Evolutionary conservation across 2,888 invertebrate species (phyloP).

Genomic region (Cantharis flavilabris): DNA sequence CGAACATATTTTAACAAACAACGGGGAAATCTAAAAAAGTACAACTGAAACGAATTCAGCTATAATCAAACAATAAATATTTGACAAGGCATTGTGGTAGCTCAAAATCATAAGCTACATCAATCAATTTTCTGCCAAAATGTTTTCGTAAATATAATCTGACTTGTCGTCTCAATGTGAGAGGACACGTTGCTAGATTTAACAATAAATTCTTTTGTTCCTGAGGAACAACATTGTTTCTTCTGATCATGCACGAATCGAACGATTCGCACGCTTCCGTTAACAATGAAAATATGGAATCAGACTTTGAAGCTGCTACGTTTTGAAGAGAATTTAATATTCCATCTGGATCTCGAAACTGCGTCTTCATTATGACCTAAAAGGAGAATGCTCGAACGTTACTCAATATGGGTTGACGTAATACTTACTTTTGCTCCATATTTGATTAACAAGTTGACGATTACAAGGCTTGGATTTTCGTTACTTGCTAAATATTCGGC

Average conservation of each 20-base stretch:
- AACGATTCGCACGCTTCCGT: constrained; percentile 77
- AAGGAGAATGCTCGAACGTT: constrained; percentile 18
- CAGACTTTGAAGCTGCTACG: constrained; percentile 63
- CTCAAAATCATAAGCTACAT: constrained; percentile 63
- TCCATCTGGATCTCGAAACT: constrained; percentile 82
- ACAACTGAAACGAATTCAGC: constrained; percentile 47
- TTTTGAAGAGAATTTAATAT: constrained; percentile 79
- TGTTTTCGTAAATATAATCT: constrained; percentile 57
- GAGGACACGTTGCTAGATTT: constrained; percentile 68
- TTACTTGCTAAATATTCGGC: constrained; percentile 83
- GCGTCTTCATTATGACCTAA: constrained; percentile 80
- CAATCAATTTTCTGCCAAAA: constrained; percentile 63
- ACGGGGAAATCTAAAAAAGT: neutral
- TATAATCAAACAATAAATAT: constrained; percentile 71
- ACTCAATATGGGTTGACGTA: neutral
- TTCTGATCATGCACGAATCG: constrained; percentile 78
- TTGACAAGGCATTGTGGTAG: constrained; percentile 68
- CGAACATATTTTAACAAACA: neutral
- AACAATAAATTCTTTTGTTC: constrained; percentile 69
- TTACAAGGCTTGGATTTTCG: constrained; percentile 66
- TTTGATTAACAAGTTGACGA: constrained; percentile 71
- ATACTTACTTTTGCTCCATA: constrained; percentile 73
- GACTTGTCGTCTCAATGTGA: constrained; percentile 68
- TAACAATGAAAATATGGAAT: constrained; percentile 67
- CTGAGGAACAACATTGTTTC: constrained; percentile 68